Evolutionary conservation across 1,140 invertebrate genomes (phyloP).

Genomic region (Macrocentrus cingulum): DNA sequence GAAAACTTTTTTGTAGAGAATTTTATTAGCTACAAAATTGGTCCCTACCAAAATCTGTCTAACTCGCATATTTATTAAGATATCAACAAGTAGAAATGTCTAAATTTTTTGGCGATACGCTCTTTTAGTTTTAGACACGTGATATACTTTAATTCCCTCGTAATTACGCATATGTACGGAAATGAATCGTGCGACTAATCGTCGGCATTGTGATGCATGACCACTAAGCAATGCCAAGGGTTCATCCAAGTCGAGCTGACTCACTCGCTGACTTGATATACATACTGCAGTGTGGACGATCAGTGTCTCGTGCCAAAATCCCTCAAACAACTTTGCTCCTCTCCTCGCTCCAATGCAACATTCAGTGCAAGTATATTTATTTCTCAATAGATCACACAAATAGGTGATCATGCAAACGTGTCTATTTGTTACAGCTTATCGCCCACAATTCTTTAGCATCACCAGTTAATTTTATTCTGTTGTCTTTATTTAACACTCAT

Average conservation of each 20-base stretch:
- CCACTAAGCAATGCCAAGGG: constrained; percentile 31
- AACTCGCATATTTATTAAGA: too few species aligned
- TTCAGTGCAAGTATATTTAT: constrained; percentile 31
- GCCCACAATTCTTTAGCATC: too few species aligned
- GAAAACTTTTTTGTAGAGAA: too few species aligned
- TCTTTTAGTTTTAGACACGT: too few species aligned
- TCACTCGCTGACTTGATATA: constrained; percentile 32
- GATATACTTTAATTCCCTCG: neutral
- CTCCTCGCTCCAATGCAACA: constrained; percentile 18
- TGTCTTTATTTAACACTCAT: too few species aligned
- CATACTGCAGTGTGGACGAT: constrained; percentile 3
- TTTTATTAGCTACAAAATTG: too few species aligned
- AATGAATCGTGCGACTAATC: neutral
- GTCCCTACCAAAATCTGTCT: too few species aligned
- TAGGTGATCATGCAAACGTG: constrained; percentile 9
- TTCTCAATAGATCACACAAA: constrained; percentile 34
- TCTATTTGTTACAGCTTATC: neutral
- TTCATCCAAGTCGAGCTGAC: constrained; percentile 37
- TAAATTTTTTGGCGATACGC: neutral
- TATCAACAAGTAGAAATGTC: too few species aligned
- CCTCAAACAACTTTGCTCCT: too few species aligned
- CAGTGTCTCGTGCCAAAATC: constrained; percentile 35
- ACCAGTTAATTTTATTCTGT: too few species aligned
- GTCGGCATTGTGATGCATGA: neutral
- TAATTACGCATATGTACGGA: neutral